Evolutionary conservation across 2,797 vertebrate species (phyloP).

Genomic region (Petrocephalus sullivani): DNA sequence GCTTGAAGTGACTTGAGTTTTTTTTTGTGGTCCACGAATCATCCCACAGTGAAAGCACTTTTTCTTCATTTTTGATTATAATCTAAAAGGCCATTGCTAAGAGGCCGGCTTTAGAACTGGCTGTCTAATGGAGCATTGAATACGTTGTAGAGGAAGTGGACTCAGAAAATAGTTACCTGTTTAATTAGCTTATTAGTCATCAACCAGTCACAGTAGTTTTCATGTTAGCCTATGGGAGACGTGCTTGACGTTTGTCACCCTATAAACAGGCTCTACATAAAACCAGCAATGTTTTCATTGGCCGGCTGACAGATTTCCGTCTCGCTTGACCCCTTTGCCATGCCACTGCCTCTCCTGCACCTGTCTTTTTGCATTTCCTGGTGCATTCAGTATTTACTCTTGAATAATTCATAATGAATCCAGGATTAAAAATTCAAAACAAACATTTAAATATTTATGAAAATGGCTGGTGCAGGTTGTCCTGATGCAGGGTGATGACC

Average conservation of each 20-base stretch:
- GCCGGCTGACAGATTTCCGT: neutral
- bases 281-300: neutral
- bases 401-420: slow-evolving; percentile 41
- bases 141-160: neutral
- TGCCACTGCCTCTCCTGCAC: neutral
- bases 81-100: neutral
- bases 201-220: neutral
- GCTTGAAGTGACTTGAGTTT: neutral
- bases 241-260: neutral
- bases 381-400: neutral
- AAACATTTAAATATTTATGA: slow-evolving; percentile 34
- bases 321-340: neutral
- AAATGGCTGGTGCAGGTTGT: neutral
- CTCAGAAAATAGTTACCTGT: neutral
- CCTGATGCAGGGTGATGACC: neutral
- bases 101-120: neutral
- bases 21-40: neutral
- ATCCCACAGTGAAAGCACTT: neutral
- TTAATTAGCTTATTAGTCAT: neutral
- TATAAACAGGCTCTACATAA: neutral
- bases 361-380: neutral
- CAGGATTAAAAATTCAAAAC: slow-evolving; percentile 30
- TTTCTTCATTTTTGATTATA: neutral
- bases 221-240: neutral
- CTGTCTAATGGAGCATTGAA: neutral